These are phyloP conservation scores for Pseudomyrmex pallidus DNA, from an alignment of 1,140 invertebrate species.

Conservation along the genomic window DNA sequence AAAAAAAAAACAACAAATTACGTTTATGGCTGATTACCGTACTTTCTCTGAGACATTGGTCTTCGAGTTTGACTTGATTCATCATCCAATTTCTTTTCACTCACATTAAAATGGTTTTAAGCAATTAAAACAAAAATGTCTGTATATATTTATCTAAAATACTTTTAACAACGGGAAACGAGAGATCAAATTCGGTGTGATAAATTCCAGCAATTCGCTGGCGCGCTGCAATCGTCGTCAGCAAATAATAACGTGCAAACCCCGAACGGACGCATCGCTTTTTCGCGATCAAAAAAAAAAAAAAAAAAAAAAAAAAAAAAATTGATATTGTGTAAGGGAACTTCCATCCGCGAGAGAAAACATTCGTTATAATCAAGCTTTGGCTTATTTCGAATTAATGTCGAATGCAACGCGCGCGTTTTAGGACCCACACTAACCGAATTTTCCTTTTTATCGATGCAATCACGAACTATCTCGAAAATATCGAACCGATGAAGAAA, in stretches of 20 bases:
- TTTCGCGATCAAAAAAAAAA: neutral
- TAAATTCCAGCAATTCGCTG: conserved; percentile 18
- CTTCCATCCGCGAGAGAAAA: neutral
- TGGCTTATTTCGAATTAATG: conserved; percentile 16
- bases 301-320: no score
- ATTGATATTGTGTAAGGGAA: conserved; percentile 8
- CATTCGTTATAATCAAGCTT: neutral
- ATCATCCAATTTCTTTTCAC: conserved; percentile 23
- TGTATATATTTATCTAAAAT: conserved; percentile 23
- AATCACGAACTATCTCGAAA: neutral
- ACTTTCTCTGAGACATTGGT: conserved; percentile 21
- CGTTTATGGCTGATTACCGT: neutral
- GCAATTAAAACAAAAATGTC: neutral
- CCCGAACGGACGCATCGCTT: neutral
- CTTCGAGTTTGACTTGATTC: neutral
- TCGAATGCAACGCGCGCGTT: neutral
- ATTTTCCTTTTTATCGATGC: conserved; percentile 13
- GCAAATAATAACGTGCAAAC: conserved; percentile 31
- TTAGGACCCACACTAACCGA: neutral
- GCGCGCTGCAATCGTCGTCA: conserved; percentile 8
- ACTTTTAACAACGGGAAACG: conserved; percentile 1
- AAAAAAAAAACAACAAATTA: neutral
- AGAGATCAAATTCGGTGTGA: conserved; percentile 17
- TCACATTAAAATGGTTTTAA: conserved; percentile 4
- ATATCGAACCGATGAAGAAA: conserved; percentile 5